Percentiles rank a stretch among this genome's conserved stretches.
phyloP scores from a whole-genome alignment of 2,113 vertebrate genomes.

The Kryptolebias marmoratus region DNA sequence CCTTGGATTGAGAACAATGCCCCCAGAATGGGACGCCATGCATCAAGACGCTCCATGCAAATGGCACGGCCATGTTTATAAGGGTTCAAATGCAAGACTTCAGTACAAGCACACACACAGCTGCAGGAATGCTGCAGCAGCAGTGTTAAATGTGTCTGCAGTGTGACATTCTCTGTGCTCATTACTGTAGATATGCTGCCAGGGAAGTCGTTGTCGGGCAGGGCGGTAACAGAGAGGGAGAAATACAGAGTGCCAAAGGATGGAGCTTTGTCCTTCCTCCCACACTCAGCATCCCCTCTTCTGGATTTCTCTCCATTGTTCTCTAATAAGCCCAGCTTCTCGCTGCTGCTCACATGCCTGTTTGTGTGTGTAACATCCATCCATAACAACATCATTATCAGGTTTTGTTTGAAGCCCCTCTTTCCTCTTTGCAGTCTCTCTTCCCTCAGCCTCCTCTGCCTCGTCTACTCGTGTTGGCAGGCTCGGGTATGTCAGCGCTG shows the following conservation, averaged over 20 bases:
- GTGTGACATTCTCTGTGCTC: constrained; percentile 44
- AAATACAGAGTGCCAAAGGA: constrained; percentile 41
- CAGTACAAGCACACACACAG: fast-evolving
- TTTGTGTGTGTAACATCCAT: constrained; percentile 74
- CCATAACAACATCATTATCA: constrained; percentile 81
- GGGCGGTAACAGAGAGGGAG: constrained; percentile 15
- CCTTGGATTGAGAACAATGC: constrained; percentile 69
- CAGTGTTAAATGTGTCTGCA: background rate
- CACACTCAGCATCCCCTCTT: constrained; percentile 55
- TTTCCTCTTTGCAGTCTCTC: constrained; percentile 5
- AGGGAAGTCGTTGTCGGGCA: background rate
- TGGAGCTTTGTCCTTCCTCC: constrained; percentile 64
- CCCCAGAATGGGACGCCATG: constrained; percentile 48
- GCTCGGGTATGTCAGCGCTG: constrained; percentile 26
- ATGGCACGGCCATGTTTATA: constrained; percentile 1
- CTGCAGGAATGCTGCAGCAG: background rate
- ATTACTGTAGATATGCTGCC: constrained; percentile 37
- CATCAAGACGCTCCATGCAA: constrained; percentile 39
- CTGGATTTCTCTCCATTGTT: constrained; percentile 66
- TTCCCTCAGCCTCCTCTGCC: constrained; percentile 24
- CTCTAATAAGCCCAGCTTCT: constrained; percentile 74
- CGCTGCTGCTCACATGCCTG: constrained; percentile 64
- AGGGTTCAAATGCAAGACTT: background rate
- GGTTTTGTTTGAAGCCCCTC: constrained; percentile 71
- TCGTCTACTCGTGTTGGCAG: constrained; percentile 77